Conservation (phyloP, 2,888 invertebrate species). For the Sisyra terminalis region DNA sequence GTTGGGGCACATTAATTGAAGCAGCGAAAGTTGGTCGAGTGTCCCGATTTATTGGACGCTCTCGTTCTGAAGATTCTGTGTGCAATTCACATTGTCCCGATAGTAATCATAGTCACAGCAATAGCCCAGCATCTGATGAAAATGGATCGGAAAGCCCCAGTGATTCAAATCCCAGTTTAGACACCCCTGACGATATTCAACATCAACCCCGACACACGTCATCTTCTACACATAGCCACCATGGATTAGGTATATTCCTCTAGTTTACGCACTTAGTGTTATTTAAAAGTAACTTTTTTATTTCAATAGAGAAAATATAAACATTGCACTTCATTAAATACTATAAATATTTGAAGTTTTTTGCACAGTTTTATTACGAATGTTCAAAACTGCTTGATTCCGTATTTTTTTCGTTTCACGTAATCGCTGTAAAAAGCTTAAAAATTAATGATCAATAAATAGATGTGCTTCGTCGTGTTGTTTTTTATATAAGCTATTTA, state of each 20-base stretch:
- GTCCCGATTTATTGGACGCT: conserved; percentile 61
- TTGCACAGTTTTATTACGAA: background rate
- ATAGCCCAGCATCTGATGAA: conserved; percentile 45
- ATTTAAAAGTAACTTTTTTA: conserved; percentile 7
- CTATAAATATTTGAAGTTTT: background rate
- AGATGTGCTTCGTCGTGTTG: too few species aligned
- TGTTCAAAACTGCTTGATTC: too few species aligned
- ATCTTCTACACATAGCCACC: conserved; percentile 14
- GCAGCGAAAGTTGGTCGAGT: conserved; percentile 71
- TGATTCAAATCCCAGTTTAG: conserved; percentile 52
- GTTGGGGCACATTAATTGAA: conserved; percentile 74
- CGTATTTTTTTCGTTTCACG: too few species aligned
- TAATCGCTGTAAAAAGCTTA: too few species aligned
- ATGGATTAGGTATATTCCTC: conserved; percentile 6
- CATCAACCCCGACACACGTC: conserved; percentile 7
- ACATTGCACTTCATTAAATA: background rate
- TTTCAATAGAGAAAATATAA: background rate
- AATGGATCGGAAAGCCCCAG: conserved; percentile 55
- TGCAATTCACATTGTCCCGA: conserved; percentile 37
- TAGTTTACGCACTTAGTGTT: conserved; percentile 1
- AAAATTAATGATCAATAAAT: too few species aligned
- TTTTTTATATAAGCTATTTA: too few species aligned
- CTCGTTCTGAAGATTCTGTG: conserved; percentile 73
- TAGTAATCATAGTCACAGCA: conserved; percentile 30
- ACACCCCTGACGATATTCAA: conserved; percentile 16